These are phyloP conservation scores for Notolabrus celidotus DNA, from an alignment of 2,797 vertebrate species.

Conservation along the genomic window DNA sequence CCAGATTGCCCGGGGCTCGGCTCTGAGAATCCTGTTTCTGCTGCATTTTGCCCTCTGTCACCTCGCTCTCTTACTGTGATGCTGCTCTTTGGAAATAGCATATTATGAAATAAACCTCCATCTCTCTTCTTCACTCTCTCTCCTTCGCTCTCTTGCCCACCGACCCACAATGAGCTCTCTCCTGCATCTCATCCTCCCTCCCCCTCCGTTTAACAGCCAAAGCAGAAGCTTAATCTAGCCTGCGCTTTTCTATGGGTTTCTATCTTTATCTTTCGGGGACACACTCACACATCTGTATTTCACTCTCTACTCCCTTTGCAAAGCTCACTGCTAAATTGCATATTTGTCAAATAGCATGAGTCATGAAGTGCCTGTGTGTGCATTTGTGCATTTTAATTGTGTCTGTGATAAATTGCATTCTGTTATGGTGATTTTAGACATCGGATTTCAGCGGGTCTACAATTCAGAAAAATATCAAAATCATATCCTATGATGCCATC, in stretches of 20 bases:
- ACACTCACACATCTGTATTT: conserved; percentile 53
- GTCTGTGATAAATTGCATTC: not conserved
- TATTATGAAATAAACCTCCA: conserved; percentile 67
- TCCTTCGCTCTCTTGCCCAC: conserved; percentile 5
- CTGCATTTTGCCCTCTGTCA: conserved; percentile 77
- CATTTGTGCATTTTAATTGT: not conserved
- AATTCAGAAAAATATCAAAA: not conserved
- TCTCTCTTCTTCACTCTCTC: conserved; percentile 34
- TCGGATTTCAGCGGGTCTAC: not conserved
- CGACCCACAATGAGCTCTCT: conserved; percentile 56
- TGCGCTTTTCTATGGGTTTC: conserved; percentile 59
- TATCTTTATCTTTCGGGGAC: conserved; percentile 65
- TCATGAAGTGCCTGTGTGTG: conserved; percentile 66
- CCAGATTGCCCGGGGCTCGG: conserved; percentile 50
- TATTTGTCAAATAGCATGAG: conserved; percentile 77
- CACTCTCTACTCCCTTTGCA: conserved; percentile 11
- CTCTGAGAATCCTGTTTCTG: conserved; percentile 74
- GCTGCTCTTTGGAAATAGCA: conserved; percentile 60
- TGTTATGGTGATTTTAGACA: not conserved
- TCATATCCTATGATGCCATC: not conserved
- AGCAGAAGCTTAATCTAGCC: conserved; percentile 76
- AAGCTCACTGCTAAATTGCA: conserved; percentile 68
- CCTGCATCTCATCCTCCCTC: conserved; percentile 41
- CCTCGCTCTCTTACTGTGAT: conserved; percentile 39
- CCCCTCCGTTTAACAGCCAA: conserved; percentile 44